phyloP scores from a whole-genome alignment of 37 sponge, comb jelly and placozoan species.

The Cladorhizidae sp. region DNA sequence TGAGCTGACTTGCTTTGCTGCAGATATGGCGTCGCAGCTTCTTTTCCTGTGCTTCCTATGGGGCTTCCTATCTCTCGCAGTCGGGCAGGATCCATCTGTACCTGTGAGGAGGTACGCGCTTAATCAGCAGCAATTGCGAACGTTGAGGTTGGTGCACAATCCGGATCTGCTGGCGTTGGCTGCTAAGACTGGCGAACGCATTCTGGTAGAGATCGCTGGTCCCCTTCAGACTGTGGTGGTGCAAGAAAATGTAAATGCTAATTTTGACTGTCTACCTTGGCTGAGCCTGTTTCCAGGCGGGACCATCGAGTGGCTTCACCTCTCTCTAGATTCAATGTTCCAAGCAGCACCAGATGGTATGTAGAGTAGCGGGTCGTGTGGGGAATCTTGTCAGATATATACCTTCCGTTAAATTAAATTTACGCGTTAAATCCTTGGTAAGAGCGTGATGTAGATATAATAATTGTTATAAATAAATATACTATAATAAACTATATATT shows the following conservation, averaged over 20 bases:
- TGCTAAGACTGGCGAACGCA: not conserved
- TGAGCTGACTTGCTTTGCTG: no score
- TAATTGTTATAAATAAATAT: no score
- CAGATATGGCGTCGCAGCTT: no score
- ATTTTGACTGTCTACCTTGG: conserved; percentile 20
- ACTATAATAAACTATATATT: no score
- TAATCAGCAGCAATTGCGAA: no score
- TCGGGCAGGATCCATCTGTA: not conserved
- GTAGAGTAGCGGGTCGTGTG: no score
- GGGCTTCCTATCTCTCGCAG: not conserved
- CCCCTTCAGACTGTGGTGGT: not conserved
- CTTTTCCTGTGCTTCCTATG: no score
- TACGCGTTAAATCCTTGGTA: no score
- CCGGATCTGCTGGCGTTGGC: not conserved
- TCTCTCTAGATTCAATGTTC: not conserved
- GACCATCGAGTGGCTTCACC: not conserved
- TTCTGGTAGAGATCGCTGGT: not conserved
- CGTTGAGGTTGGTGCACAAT: not conserved
- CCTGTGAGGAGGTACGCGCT: not conserved
- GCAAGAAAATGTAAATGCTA: not conserved
- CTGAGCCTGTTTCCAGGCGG: conserved; percentile 7
- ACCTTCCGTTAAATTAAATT: no score
- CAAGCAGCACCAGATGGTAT: no score
- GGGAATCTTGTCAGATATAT: no score
- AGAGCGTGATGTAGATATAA: no score